Evolutionary conservation across 1,140 invertebrate genomes (phyloP).

Genomic region (Bombus confusus): DNA sequence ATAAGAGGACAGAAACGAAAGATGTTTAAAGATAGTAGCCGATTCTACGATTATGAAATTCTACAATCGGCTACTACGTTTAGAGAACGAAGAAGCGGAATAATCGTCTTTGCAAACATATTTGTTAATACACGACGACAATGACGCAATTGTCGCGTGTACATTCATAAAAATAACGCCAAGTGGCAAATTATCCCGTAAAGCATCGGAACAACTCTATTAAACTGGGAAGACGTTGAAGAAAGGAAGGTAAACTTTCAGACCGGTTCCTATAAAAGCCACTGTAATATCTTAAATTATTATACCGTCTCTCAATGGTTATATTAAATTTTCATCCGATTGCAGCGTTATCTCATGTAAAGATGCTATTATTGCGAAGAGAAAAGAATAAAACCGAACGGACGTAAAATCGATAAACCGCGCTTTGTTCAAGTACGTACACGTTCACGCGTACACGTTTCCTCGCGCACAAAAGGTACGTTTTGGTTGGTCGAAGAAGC

Average conservation of each 20-base stretch:
- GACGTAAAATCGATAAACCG: constrained; percentile 46
- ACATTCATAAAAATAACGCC: not conserved
- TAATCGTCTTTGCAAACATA: not conserved
- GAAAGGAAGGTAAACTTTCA: not conserved
- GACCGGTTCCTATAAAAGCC: not conserved
- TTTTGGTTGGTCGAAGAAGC: constrained; percentile 32
- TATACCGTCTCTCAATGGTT: not conserved
- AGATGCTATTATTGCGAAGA: constrained; percentile 16
- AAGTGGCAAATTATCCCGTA: no score
- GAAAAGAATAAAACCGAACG: constrained; percentile 18
- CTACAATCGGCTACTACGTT: no score
- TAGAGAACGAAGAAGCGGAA: not conserved
- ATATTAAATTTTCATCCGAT: constrained; percentile 9
- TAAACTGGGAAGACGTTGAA: not conserved
- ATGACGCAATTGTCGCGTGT: no score
- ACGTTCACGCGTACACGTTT: constrained; percentile 21
- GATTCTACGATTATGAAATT: not conserved
- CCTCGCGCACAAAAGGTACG: constrained; percentile 30
- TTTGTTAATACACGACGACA: not conserved
- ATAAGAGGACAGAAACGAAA: not conserved
- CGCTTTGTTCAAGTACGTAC: constrained; percentile 32
- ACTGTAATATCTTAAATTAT: not conserved
- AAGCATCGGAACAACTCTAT: not conserved
- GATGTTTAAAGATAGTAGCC: not conserved
- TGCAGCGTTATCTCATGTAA: not conserved